phyloP scores from a whole-genome alignment of 2,113 vertebrate species.

The Tricholaema leucomelas region DNA sequence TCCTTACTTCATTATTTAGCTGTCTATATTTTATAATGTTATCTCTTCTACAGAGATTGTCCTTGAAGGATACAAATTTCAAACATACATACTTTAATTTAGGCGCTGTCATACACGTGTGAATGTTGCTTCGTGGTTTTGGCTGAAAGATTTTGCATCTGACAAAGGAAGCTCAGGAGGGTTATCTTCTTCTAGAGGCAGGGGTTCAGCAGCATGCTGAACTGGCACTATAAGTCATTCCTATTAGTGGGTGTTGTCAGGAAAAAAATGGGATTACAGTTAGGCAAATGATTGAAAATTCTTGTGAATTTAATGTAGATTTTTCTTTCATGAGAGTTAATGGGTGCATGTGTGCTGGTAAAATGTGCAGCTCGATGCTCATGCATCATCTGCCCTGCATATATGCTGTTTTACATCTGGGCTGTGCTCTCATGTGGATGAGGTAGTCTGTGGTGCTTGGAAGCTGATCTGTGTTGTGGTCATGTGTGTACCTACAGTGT shows the following conservation, averaged over 20 bases:
- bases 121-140: conserved; percentile 12
- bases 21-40: conserved; percentile 32
- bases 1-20: conserved; percentile 47
- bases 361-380: not conserved
- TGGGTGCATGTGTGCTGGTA: not conserved
- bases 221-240: not conserved
- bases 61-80: conserved; percentile 51
- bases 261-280: conserved; percentile 33
- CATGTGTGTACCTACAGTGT: rapidly evolving
- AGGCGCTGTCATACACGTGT: not conserved
- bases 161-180: conserved; percentile 6
- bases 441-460: not conserved
- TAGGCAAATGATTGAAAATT: conserved; percentile 21
- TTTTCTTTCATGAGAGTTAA: conserved; percentile 7
- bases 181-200: conserved; percentile 58
- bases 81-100: conserved; percentile 30
- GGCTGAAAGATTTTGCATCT: conserved; percentile 29
- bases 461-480: not conserved
- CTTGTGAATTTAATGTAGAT: not conserved
- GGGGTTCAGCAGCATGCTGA: not conserved
- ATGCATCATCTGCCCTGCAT: not conserved
- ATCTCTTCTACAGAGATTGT: conserved; percentile 37
- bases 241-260: not conserved
- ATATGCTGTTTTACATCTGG: not conserved
- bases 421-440: not conserved